Evolutionary conservation across 2,797 vertebrate species (phyloP), one percentile per base, ranked within the genome.

Genomic region (Odontamblyopus rebecca): DNA sequence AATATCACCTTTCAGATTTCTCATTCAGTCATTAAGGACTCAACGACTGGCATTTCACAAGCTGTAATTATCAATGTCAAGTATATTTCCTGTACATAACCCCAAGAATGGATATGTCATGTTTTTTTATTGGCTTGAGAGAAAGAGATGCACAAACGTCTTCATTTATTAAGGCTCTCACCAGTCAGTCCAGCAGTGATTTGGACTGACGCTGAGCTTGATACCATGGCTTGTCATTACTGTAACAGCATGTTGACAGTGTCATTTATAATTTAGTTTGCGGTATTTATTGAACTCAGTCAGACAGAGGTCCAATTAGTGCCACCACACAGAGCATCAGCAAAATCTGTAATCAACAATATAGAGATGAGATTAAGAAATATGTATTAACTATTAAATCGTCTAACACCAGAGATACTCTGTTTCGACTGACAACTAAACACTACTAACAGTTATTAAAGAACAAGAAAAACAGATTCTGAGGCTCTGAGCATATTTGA

Each of bases 241-340:
- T 63, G 72, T 66, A 77, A 73, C 69, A 82, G 74, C 66, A 69
- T 80, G 89, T 83, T 76, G 77, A 84, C 85, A 73, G 69, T 26
- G 32, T 77, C 53, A 85, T 91, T 81, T 77, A 89, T 86, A 73
- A 88, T 91, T 91, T 82, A 62, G 16, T 62, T 82, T 67, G 57
- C 65, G 66, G 77, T 88, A 82, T 86, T 86, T 83, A 79, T 73
- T 66, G 66, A 82, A 79, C 82, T 85, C 81, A 85, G 77, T 75
- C 61, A 79, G 80, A 81, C 76, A 69, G 29, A 76, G 71, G 71
- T 70, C 71, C 78, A 73, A 82, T 88, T 72, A 81, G 65, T 77
- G 69, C 51, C 65, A 72, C 73, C 77, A 73, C 61, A 75, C 41
- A 44, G 38, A 67, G 71, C 66, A 86, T 83, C 72, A 76, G 74